Percentiles rank a stretch among this genome's conserved stretches.
Evolutionary conservation across 2,888 invertebrate species (phyloP).

Genomic region (Acanthopleura granulata): DNA sequence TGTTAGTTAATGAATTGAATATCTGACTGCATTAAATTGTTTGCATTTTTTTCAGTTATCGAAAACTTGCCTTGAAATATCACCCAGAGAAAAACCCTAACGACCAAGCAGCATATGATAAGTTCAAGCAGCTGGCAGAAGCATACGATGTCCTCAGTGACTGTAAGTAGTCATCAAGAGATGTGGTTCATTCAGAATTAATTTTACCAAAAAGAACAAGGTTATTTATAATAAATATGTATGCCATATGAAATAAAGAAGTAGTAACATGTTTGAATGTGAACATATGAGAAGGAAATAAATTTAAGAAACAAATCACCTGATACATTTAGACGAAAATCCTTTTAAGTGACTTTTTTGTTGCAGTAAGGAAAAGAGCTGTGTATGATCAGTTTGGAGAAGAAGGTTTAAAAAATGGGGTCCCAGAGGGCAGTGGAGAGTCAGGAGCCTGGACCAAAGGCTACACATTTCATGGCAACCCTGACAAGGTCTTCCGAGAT

Average conservation of each 20-base stretch:
- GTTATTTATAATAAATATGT: too few species aligned
- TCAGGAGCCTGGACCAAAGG: conserved; percentile 68
- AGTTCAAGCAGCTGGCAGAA: conserved; percentile 68
- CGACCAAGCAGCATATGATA: conserved; percentile 62
- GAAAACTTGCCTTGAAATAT: conserved; percentile 67
- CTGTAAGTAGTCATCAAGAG: conserved; percentile 54
- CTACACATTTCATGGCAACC: conserved; percentile 82
- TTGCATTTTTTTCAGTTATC: conserved; percentile 50
- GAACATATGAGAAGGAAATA: too few species aligned
- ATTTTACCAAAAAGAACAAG: too few species aligned
- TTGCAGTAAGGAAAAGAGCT: conserved; percentile 71
- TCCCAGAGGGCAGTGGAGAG: conserved; percentile 75
- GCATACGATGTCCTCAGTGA: conserved; percentile 70
- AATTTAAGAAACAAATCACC: too few species aligned
- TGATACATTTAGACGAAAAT: too few species aligned
- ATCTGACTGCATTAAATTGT: too few species aligned
- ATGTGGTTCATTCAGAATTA: too few species aligned
- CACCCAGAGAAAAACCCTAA: conserved; percentile 68
- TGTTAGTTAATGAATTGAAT: too few species aligned
- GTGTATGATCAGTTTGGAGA: conserved; percentile 93
- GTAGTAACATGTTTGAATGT: too few species aligned
- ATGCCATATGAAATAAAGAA: too few species aligned
- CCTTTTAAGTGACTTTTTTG: not conserved
- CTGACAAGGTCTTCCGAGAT: conserved; percentile 72
- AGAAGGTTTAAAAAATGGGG: conserved; percentile 85